Evolutionary conservation across 2,888 invertebrate genomes (phyloP).

Genomic region (Parapristionchus giblindavisi): DNA sequence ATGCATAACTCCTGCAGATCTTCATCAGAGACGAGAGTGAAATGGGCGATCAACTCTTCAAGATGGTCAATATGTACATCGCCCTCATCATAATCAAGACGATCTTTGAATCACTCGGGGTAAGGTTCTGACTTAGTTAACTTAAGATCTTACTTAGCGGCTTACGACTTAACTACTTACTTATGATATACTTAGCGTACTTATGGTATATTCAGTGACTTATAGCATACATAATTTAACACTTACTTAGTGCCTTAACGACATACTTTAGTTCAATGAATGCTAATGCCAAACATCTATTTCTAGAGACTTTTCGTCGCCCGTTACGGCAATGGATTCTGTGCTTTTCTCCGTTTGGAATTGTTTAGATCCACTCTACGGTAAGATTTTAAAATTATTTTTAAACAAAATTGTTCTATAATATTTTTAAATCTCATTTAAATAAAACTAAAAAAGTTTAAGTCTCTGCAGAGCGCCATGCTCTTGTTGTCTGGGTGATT

Average conservation of each 20-base stretch:
- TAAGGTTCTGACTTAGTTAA: conserved; percentile 37
- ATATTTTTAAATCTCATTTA: not conserved
- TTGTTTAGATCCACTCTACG: conserved; percentile 55
- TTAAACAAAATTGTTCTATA: not conserved
- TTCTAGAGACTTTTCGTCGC: conserved; percentile 62
- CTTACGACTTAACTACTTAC: not conserved
- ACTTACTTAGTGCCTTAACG: too few relatives aligned
- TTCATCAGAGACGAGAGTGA: conserved; percentile 4
- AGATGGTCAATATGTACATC: conserved; percentile 61
- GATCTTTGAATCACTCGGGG: conserved; percentile 66
- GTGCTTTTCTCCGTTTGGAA: conserved; percentile 59
- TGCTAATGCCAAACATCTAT: too few relatives aligned
- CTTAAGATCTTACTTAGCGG: not conserved
- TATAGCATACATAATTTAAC: not conserved
- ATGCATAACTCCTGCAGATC: too few relatives aligned
- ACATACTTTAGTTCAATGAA: not conserved
- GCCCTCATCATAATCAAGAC: conserved; percentile 67
- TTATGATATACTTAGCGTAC: too few relatives aligned
- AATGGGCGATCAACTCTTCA: conserved; percentile 53
- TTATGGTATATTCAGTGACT: not conserved
- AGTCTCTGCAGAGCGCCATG: conserved; percentile 58
- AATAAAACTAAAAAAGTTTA: too few relatives aligned
- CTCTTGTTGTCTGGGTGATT: too few relatives aligned
- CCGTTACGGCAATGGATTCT: conserved; percentile 65
- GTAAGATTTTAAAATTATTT: not conserved